phyloP scores from a whole-genome alignment of 1,140 invertebrate species.

The Anastatus disparis region DNA sequence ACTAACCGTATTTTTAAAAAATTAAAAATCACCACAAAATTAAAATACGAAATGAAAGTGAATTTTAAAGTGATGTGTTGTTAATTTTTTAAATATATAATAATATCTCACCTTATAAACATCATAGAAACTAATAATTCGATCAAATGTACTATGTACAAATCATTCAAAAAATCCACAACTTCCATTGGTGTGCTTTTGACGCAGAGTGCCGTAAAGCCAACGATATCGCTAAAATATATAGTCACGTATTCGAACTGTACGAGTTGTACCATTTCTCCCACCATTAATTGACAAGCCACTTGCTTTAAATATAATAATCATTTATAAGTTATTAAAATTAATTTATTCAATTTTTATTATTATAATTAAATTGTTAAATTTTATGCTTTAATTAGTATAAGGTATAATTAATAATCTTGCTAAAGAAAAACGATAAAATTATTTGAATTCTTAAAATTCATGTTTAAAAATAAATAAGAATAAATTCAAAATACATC shows the following conservation, averaged over 20 bases:
- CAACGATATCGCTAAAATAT: slow-evolving; percentile 93
- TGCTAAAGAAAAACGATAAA: too few species aligned
- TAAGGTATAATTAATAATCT: too few species aligned
- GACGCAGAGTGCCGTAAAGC: slow-evolving; percentile 89
- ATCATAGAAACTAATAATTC: slow-evolving; percentile 88
- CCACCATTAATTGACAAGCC: slow-evolving; percentile 83
- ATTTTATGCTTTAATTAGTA: too few species aligned
- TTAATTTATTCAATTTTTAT: too few species aligned
- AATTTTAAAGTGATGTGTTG: too few species aligned
- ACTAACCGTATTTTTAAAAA: slow-evolving; percentile 3
- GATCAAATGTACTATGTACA: slow-evolving; percentile 91
- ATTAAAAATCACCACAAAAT: not conserved
- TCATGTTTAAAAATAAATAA: too few species aligned
- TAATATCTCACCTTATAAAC: slow-evolving; percentile 81
- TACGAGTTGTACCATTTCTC: slow-evolving; percentile 85
- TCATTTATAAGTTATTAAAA: too few species aligned
- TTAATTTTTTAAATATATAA: slow-evolving; percentile 2
- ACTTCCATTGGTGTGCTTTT: slow-evolving; percentile 89
- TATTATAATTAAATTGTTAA: too few species aligned
- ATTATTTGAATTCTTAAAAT: too few species aligned
- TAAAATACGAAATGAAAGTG: too few species aligned
- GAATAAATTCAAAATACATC: too few species aligned
- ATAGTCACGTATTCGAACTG: slow-evolving; percentile 88
- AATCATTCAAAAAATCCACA: slow-evolving; percentile 87
- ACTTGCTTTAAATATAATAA: slow-evolving; percentile 78